Percentiles rank a stretch among this genome's conserved stretches.
Conservation (phyloP, 2,888 invertebrate species). For the Dicycla oo region DNA sequence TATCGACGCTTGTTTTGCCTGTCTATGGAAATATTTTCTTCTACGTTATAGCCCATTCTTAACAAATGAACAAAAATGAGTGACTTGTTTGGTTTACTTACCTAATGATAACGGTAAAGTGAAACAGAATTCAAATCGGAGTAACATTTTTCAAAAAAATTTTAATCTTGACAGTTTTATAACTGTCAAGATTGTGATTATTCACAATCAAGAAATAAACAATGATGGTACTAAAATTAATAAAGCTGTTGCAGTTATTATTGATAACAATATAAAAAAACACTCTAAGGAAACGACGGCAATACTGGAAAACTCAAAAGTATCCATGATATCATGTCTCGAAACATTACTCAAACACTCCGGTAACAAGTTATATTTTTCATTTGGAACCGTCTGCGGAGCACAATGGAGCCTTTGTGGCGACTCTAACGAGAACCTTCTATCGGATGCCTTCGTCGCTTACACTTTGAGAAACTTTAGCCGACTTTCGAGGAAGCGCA, state of each 20-base stretch:
- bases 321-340: conserved; percentile 56
- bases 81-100: not conserved
- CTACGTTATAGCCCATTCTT: too few relatives aligned
- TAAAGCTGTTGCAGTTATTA: not conserved
- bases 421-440: conserved; percentile 67
- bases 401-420: conserved; percentile 69
- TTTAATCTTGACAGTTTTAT: too few relatives aligned
- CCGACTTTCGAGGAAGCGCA: conserved; percentile 53
- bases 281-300: not conserved
- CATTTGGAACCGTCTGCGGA: conserved; percentile 65
- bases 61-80: not conserved
- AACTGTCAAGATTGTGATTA: too few relatives aligned
- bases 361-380: conserved; percentile 67
- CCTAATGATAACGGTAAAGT: not conserved
- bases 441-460: conserved; percentile 69
- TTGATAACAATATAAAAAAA: conserved; percentile 1
- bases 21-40: not conserved
- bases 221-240: not conserved
- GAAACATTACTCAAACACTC: conserved; percentile 53
- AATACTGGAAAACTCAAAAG: conserved; percentile 35
- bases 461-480: conserved; percentile 71
- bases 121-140: not conserved
- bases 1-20: not conserved
- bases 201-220: not conserved
- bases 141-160: not conserved